phyloP scores from a whole-genome alignment of 2,888 invertebrate species.

The Drosophila engyochracea region DNA sequence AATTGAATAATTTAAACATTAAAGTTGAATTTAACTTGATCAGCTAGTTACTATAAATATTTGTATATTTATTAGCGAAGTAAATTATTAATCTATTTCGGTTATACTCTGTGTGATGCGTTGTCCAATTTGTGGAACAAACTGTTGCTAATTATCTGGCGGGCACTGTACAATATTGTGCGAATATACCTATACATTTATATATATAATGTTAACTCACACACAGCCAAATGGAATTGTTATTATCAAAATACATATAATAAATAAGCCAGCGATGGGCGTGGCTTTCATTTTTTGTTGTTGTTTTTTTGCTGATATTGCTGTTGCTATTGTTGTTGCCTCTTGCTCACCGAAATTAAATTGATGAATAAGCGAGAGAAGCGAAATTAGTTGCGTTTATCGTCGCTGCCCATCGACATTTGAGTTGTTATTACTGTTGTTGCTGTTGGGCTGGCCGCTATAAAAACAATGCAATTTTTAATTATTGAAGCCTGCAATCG shows the following conservation, averaged over 20 bases:
- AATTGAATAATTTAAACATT: neutral
- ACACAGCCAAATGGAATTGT: slow-evolving; percentile 39
- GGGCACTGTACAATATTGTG: neutral
- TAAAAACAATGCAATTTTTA: slow-evolving; percentile 71
- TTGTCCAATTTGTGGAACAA: neutral
- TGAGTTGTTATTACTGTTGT: slow-evolving; percentile 11
- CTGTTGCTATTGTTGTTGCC: slow-evolving; percentile 21
- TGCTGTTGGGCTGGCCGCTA: slow-evolving; percentile 20
- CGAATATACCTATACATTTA: neutral
- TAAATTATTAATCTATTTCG: neutral
- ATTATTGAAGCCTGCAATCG: slow-evolving; percentile 73
- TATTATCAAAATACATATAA: slow-evolving; percentile 74
- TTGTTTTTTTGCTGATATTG: neutral
- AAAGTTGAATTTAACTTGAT: neutral
- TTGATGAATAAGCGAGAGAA: slow-evolving; percentile 37
- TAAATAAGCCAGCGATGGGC: slow-evolving; percentile 40
- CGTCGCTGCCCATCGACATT: slow-evolving; percentile 10
- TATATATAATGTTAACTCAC: slow-evolving; percentile 11
- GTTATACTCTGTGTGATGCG: neutral
- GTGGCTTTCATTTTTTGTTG: slow-evolving; percentile 39
- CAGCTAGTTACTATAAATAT: neutral
- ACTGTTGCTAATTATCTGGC: neutral
- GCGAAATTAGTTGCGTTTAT: slow-evolving; percentile 26
- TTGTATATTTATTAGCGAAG: neutral
- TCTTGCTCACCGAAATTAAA: slow-evolving; percentile 33